Conservation (phyloP, 2,888 invertebrate species). For the Eristalis pertinax region DNA sequence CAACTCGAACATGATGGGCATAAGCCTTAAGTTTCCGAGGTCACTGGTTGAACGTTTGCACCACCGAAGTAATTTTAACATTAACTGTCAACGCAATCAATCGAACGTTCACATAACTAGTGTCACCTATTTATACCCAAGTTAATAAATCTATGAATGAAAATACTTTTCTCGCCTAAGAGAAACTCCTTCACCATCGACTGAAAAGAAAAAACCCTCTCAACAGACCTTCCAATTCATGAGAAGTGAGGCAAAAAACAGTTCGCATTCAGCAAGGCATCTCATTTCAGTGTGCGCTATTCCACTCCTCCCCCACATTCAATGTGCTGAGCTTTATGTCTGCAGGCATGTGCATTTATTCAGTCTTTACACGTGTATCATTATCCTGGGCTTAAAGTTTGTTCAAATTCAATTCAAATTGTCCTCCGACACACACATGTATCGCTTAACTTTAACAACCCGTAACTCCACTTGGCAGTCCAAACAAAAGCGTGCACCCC, state of each 20-base stretch:
- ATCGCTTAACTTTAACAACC: constrained; percentile 22
- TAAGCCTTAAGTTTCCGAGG: too few species aligned
- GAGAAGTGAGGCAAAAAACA: too few species aligned
- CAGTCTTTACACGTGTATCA: neutral
- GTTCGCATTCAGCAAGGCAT: neutral
- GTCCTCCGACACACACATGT: constrained; percentile 4
- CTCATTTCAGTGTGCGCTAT: neutral
- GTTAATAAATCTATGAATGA: neutral
- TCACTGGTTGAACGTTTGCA: too few species aligned
- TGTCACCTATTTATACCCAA: neutral
- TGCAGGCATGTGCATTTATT: neutral
- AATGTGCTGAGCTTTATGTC: neutral
- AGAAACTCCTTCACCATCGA: neutral
- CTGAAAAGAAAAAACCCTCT: neutral
- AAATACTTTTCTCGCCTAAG: neutral
- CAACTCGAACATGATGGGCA: too few species aligned
- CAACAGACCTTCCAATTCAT: too few species aligned
- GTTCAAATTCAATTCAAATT: constrained; percentile 18
- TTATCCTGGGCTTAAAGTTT: constrained; percentile 1
- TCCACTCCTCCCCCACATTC: neutral
- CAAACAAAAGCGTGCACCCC: constrained; percentile 2
- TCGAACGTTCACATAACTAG: neutral
- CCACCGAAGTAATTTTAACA: too few species aligned
- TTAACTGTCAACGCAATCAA: neutral
- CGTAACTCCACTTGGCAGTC: constrained; percentile 33